Conservation (phyloP, 2,888 invertebrate species). For the Melikaiella ostensackeni region DNA sequence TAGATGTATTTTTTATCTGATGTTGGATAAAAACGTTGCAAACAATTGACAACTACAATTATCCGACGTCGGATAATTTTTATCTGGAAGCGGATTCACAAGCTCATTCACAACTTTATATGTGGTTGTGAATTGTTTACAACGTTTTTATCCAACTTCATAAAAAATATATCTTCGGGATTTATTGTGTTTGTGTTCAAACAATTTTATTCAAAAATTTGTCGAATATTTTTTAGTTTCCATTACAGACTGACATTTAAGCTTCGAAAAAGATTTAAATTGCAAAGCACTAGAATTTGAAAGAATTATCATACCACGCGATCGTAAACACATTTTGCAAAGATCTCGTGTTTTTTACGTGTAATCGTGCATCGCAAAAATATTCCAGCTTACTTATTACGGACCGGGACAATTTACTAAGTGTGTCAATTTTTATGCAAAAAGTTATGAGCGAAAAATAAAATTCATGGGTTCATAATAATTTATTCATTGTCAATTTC, state of each 20-base stretch:
- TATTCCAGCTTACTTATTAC: neutral
- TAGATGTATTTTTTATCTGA: too few species aligned
- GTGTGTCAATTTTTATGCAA: neutral
- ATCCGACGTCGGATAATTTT: too few species aligned
- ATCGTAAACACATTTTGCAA: constrained; percentile 38
- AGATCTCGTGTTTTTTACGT: constrained; percentile 22
- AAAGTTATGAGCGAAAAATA: neutral
- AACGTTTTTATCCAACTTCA: too few species aligned
- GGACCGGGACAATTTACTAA: neutral
- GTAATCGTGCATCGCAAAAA: neutral
- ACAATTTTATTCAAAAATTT: neutral
- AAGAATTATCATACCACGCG: constrained; percentile 33
- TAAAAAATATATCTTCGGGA: too few species aligned
- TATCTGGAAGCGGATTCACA: too few species aligned
- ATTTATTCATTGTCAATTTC: neutral
- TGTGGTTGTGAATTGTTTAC: too few species aligned
- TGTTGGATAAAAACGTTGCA: too few species aligned
- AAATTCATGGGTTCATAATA: neutral
- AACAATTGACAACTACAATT: too few species aligned
- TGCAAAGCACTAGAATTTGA: constrained; percentile 20
- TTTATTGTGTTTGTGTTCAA: neutral
- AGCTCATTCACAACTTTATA: too few species aligned
- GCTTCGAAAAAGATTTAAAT: constrained; percentile 18
- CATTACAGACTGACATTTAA: constrained; percentile 1
- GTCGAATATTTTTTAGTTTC: neutral